Evolutionary conservation across 2,888 invertebrate species (phyloP), one percentile per base, ranked within the genome.

Genomic region (Tanytarsus gracilentus): DNA sequence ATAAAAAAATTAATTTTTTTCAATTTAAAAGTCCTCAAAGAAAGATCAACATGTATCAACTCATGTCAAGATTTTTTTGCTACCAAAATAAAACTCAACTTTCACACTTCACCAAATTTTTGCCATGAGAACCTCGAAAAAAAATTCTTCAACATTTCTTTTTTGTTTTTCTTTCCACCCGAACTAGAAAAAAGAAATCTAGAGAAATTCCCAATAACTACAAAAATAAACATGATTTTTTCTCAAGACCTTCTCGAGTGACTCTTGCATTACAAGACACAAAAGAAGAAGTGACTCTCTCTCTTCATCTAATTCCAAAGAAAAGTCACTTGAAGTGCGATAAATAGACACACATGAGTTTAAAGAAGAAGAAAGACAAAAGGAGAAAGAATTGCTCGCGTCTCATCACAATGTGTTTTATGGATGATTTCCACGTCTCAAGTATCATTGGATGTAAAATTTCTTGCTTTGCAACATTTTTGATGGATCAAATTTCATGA

Each of bases 141-240:
- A 33, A 33, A 33, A 11, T 33, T 33, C 33, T 5, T 5, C 33
- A 33, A 11, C 33, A 33, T 2, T 33, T 33, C 6, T 11, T n/a
- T n/a, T n/a, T n/a, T n/a, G n/a, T n/a, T 55, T 55, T 55, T 39
- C 40, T 40, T 51, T 40, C 40, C 14, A 14, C 25, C 25, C 39
- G 16, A 27, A n/a, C n/a, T n/a, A n/a, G n/a, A n/a, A n/a, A n/a
- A n/a, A n/a, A n/a, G n/a, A n/a, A n/a, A n/a, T n/a, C n/a, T n/a
- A n/a, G 18, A 30, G 21, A 29, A 29, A 52, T 52, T 30, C n/a
- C 9, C 18, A 52, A 52, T 16, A 55, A 39, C 5, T 16, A 55
- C 26, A 39, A 55, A 55, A 40, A 55, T 55, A 55, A 40, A 55
- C 55, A 55, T 26, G n/a, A n/a, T n/a, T 49, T 49, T 16, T 18